phyloP scores from a whole-genome alignment of 2,797 vertebrate species.

The Cyclopterus lumpus region DNA sequence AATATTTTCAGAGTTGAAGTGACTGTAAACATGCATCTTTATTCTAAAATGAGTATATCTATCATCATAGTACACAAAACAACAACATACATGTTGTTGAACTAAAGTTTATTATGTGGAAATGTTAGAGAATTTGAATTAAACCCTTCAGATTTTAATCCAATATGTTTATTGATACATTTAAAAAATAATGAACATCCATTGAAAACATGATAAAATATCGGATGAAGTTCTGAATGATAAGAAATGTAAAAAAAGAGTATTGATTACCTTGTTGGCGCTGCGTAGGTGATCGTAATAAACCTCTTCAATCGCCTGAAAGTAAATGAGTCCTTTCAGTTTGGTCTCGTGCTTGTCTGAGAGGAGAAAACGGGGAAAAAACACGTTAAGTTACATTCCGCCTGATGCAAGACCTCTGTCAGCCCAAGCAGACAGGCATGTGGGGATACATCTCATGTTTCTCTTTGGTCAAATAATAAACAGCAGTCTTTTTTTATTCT shows the following conservation, averaged over 20 bases:
- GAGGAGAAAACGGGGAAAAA: constrained; percentile 60
- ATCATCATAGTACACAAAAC: background rate
- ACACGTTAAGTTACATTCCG: constrained; percentile 69
- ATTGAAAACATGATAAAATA: background rate
- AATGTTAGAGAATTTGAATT: background rate
- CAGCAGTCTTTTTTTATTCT: background rate
- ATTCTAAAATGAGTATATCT: background rate
- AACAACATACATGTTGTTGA: background rate
- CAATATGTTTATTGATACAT: background rate
- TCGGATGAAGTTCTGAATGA: background rate
- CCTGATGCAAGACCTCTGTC: constrained; percentile 76
- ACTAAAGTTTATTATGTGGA: background rate
- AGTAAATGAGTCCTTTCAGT: constrained; percentile 97
- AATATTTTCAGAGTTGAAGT: background rate
- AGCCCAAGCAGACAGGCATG: constrained; percentile 53
- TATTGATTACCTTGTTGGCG: constrained; percentile 90
- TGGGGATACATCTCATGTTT: constrained; percentile 19
- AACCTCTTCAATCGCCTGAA: constrained; percentile 98
- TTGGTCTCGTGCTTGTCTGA: constrained; percentile 95
- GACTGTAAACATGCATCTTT: background rate
- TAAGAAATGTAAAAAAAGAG: background rate
- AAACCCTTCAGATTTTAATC: background rate
- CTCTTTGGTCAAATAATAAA: constrained; percentile 17
- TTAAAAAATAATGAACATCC: background rate
- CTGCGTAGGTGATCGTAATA: constrained; percentile 98